Evolutionary conservation across 2,888 invertebrate genomes (phyloP).

Genomic region (Phortica okadai): DNA sequence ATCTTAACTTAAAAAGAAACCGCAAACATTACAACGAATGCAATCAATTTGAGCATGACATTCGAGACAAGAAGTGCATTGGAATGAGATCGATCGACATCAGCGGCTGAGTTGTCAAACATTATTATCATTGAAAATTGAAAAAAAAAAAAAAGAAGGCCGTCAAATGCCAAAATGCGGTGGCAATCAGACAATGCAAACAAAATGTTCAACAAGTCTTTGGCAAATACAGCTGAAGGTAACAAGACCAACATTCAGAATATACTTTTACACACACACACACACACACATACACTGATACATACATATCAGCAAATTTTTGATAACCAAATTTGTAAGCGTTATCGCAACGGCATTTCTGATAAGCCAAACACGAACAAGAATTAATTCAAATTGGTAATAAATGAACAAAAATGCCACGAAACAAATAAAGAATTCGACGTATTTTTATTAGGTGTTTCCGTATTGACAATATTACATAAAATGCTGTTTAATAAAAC

Average conservation of each 20-base stretch:
- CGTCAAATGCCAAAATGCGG: constrained; percentile 17
- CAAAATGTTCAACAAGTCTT: not conserved
- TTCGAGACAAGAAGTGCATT: not conserved
- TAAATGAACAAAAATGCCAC: constrained; percentile 3
- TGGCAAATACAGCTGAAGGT: not conserved
- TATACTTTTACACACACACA: not conserved
- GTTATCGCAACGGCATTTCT: not conserved
- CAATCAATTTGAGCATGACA: not conserved
- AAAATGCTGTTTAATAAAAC: too few species aligned
- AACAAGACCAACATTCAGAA: not conserved
- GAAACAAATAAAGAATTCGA: not conserved
- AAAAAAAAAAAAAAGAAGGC: not conserved
- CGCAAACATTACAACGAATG: not conserved
- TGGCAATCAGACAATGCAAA: constrained; percentile 13
- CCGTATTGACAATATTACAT: not conserved
- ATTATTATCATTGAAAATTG: not conserved
- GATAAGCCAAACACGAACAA: constrained; percentile 1
- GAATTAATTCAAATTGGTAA: constrained; percentile 3
- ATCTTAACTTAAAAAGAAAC: not conserved
- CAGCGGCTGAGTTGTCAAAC: not conserved
- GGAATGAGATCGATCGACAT: not conserved
- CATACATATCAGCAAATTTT: constrained; percentile 37
- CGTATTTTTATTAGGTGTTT: not conserved
- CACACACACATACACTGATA: not conserved
- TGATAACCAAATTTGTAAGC: constrained; percentile 43